Percentiles rank a stretch among this genome's conserved stretches.
Conservation (phyloP, 2,888 invertebrate genomes). For the Cremastobaeus sp. region DNA sequence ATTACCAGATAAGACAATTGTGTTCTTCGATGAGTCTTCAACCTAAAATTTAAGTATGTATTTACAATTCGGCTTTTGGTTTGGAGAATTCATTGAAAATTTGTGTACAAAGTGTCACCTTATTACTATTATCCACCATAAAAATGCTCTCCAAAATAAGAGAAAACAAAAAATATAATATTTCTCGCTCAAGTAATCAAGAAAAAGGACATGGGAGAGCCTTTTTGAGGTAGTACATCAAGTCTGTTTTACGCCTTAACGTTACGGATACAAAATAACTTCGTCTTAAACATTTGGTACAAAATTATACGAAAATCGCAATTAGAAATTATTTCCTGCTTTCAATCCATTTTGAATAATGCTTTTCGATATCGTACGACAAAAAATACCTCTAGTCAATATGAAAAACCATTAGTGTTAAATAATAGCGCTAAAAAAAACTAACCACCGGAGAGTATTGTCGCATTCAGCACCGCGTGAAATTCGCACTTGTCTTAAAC, state of each 20-base stretch:
- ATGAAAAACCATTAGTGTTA: too few species aligned
- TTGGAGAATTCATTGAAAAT: constrained; percentile 44
- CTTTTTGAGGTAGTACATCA: constrained; percentile 47
- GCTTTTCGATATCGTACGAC: constrained; percentile 22
- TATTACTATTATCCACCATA: constrained; percentile 33
- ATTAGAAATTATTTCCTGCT: constrained; percentile 51
- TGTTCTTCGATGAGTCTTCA: constrained; percentile 12
- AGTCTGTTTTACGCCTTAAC: constrained; percentile 38
- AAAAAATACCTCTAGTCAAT: constrained; percentile 14
- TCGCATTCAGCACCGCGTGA: constrained; percentile 62
- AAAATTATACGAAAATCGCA: constrained; percentile 42
- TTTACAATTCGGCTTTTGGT: constrained; percentile 39
- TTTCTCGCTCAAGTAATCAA: background rate
- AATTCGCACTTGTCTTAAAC: constrained; percentile 46
- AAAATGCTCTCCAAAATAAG: constrained; percentile 37
- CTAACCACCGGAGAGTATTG: constrained; percentile 64
- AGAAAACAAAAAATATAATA: background rate
- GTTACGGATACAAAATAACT: constrained; percentile 48
- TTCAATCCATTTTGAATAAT: constrained; percentile 35
- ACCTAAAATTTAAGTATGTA: constrained; percentile 25
- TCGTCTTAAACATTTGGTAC: constrained; percentile 51
- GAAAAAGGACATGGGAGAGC: constrained; percentile 27
- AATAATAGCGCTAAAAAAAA: constrained; percentile 36
- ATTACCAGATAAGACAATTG: constrained; percentile 18
- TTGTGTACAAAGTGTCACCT: constrained; percentile 30